These are phyloP conservation scores for Drosophila robusta DNA, from an alignment of 2,888 invertebrate species.

Conservation along the genomic window DNA sequence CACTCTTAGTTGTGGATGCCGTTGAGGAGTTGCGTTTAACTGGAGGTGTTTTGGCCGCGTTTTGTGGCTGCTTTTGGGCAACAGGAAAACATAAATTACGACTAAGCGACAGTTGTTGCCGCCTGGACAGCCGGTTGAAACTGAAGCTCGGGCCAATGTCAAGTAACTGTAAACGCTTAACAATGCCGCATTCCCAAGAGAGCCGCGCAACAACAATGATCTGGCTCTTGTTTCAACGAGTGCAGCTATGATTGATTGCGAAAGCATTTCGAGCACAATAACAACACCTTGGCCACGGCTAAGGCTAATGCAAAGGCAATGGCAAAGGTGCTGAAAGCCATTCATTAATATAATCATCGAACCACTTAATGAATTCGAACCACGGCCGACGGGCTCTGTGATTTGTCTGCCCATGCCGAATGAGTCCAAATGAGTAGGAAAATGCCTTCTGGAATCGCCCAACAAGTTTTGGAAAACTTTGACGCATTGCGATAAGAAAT, in stretches of 20 bases:
- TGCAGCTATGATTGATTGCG: conserved; percentile 65
- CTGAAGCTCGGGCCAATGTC: conserved; percentile 55
- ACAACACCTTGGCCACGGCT: conserved; percentile 14
- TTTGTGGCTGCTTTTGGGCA: conserved; percentile 51
- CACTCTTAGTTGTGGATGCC: background rate
- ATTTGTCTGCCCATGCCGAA: conserved; percentile 61
- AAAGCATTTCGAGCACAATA: conserved; percentile 23
- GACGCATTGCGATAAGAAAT: conserved; percentile 64
- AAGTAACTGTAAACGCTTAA: conserved; percentile 57
- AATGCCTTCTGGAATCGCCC: conserved; percentile 25
- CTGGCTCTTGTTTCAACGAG: conserved; percentile 37
- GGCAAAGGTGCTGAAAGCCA: conserved; percentile 69
- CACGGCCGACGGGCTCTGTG: conserved; percentile 69
- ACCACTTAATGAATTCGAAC: conserved; percentile 69
- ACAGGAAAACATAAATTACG: conserved; percentile 76
- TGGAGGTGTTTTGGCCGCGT: conserved; percentile 51
- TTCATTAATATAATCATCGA: conserved; percentile 80
- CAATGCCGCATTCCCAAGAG: conserved; percentile 33
- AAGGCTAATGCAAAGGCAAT: conserved; percentile 22
- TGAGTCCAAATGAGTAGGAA: conserved; percentile 33
- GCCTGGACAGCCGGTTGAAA: conserved; percentile 40
- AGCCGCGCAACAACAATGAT: conserved; percentile 23
- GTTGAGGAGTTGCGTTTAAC: conserved; percentile 30
- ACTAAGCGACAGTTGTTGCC: conserved; percentile 66
- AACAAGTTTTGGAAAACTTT: conserved; percentile 28